These are phyloP conservation scores for Cirrhinus mrigala DNA, from an alignment of 2,797 vertebrate genomes.

Conservation along the genomic window DNA sequence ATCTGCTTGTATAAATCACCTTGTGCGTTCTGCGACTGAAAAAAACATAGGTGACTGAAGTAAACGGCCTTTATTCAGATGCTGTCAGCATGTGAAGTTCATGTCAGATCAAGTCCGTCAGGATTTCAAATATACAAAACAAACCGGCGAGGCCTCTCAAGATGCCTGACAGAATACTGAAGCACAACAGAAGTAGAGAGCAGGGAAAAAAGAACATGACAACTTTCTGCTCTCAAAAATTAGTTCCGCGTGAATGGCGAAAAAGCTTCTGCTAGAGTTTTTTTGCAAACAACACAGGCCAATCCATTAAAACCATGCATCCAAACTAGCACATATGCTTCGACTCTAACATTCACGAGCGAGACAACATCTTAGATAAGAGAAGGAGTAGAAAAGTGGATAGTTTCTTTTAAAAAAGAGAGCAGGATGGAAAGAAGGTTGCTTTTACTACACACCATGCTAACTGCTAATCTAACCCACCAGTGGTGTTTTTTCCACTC, in stretches of 20 bases:
- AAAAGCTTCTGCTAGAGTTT: slow-evolving; percentile 42
- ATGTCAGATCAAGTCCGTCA: slow-evolving; percentile 27
- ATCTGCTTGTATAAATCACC: not conserved
- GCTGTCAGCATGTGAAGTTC: slow-evolving; percentile 18
- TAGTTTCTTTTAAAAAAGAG: not conserved
- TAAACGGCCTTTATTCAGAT: slow-evolving; percentile 28
- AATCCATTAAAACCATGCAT: slow-evolving; percentile 33
- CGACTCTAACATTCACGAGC: slow-evolving; percentile 11
- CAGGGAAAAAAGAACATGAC: slow-evolving; percentile 31
- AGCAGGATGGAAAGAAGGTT: not conserved
- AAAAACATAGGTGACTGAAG: slow-evolving; percentile 4
- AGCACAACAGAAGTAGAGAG: slow-evolving; percentile 21
- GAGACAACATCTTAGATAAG: slow-evolving; percentile 22
- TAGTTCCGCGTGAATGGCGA: slow-evolving; percentile 40
- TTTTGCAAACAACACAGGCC: slow-evolving; percentile 27
- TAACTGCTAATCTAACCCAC: slow-evolving; percentile 46
- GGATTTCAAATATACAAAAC: slow-evolving; percentile 22
- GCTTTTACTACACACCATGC: not conserved
- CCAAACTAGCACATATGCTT: not conserved
- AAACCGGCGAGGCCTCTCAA: slow-evolving; percentile 6
- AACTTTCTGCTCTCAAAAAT: slow-evolving; percentile 52
- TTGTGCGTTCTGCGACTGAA: not conserved
- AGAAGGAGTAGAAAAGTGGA: not conserved
- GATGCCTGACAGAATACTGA: slow-evolving; percentile 41
- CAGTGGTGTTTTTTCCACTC: not conserved